phyloP scores from a whole-genome alignment of 2,797 vertebrate genomes.

The Ctenochaetus hawaiiensis region DNA sequence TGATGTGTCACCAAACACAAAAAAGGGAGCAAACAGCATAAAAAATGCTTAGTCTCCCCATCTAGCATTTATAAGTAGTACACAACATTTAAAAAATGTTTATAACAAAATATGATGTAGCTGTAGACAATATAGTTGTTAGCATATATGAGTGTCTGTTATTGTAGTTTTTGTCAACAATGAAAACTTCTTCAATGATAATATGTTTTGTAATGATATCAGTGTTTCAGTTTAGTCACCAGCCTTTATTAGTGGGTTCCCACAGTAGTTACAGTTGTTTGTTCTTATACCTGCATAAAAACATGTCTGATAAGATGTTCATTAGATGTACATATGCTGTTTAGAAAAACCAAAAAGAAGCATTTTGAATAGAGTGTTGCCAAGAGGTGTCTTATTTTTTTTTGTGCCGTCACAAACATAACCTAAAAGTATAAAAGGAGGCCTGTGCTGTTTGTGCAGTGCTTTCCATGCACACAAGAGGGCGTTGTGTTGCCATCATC shows the following conservation, averaged over 20 bases:
- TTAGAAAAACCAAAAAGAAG: background rate
- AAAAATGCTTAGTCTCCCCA: background rate
- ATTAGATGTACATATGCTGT: background rate
- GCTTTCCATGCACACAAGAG: conserved; percentile 67
- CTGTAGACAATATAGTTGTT: background rate
- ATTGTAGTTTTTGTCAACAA: background rate
- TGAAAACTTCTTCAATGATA: background rate
- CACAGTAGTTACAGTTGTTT: no score
- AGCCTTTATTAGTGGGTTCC: no score
- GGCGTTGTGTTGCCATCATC: conserved; percentile 38
- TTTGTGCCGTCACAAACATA: background rate
- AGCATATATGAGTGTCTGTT: background rate
- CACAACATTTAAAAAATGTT: background rate
- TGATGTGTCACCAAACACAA: no score
- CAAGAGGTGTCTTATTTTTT: background rate
- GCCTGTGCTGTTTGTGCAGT: conserved; percentile 22
- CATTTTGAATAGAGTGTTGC: background rate
- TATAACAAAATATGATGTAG: background rate
- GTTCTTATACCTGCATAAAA: background rate
- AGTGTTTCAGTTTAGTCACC: background rate
- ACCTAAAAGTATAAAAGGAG: background rate
- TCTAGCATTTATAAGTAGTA: background rate
- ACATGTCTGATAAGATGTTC: background rate
- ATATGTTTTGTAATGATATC: background rate
- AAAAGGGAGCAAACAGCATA: background rate